Evolutionary conservation across 2,888 invertebrate species (phyloP).

Genomic region (Auanema freiburgensis): DNA sequence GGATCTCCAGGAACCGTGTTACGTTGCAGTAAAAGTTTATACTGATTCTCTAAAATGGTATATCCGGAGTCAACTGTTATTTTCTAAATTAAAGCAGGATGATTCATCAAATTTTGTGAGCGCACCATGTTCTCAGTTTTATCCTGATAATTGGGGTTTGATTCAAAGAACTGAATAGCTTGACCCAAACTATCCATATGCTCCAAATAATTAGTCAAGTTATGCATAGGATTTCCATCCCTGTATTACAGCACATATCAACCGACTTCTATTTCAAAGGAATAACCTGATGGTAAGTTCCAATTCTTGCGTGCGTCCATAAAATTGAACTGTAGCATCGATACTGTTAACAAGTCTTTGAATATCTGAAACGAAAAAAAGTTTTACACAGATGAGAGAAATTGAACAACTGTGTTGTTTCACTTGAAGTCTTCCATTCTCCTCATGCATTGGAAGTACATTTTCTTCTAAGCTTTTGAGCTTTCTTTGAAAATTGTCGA

Average conservation of each 20-base stretch:
- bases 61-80: conserved; percentile 58
- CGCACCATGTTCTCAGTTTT: conserved; percentile 48
- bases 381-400: conserved; percentile 2
- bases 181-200: conserved; percentile 60
- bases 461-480: conserved; percentile 51
- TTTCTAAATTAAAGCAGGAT: conserved; percentile 39
- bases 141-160: conserved; percentile 40
- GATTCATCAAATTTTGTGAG: no score
- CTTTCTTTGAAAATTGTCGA: conserved; percentile 47
- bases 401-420: conserved; percentile 58
- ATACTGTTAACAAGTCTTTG: conserved; percentile 83
- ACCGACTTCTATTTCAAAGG: conserved; percentile 18
- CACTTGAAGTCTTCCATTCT: conserved; percentile 55
- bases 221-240: conserved; percentile 34
- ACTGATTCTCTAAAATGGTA: conserved; percentile 55
- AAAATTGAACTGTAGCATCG: conserved; percentile 91
- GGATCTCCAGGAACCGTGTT: conserved; percentile 35
- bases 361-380: conserved; percentile 74
- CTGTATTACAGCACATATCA: conserved; percentile 17
- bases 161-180: conserved; percentile 47
- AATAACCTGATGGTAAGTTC: conserved; percentile 68
- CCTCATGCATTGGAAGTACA: conserved; percentile 59
- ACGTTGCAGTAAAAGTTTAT: conserved; percentile 44
- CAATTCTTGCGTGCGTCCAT: conserved; percentile 89
- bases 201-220: conserved; percentile 50